phyloP scores from a whole-genome alignment of 2,113 vertebrate genomes.

The Orientallactaga bullata region DNA sequence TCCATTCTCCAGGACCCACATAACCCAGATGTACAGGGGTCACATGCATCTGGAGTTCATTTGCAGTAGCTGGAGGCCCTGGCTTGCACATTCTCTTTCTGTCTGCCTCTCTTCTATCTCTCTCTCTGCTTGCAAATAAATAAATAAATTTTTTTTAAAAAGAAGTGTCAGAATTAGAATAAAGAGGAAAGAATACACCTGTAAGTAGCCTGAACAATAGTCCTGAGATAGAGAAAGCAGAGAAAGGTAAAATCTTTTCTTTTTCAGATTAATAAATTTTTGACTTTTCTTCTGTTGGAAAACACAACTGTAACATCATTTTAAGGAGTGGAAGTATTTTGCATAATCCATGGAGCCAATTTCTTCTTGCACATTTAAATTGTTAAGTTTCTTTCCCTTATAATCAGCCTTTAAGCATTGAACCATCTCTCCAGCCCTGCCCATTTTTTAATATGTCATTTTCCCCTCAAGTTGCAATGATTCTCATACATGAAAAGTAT shows the following conservation, averaged over 20 bases:
- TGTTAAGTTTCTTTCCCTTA: background rate
- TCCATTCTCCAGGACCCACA: too few species aligned
- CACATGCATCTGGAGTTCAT: too few species aligned
- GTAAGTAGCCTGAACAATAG: background rate
- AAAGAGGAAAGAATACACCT: too few species aligned
- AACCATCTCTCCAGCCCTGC: background rate
- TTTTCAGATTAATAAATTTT: background rate
- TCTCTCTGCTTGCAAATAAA: too few species aligned
- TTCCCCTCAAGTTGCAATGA: background rate
- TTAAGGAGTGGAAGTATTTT: constrained; percentile 28
- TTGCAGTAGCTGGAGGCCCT: too few species aligned
- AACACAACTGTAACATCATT: background rate
- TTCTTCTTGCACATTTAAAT: background rate
- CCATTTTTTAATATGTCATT: background rate
- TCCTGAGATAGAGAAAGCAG: background rate
- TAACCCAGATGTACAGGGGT: too few species aligned
- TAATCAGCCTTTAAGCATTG: background rate
- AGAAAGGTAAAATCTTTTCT: background rate
- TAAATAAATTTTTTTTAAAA: too few species aligned
- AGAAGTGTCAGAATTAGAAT: background rate
- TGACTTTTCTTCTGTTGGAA: background rate
- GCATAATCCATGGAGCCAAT: background rate
- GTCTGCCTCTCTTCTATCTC: too few species aligned
- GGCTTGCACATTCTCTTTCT: too few species aligned
- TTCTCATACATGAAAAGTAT: background rate